These are phyloP conservation scores for Zhuqinia jingwanae DNA, from an alignment of 2,888 invertebrate genomes.

Conservation along the genomic window DNA sequence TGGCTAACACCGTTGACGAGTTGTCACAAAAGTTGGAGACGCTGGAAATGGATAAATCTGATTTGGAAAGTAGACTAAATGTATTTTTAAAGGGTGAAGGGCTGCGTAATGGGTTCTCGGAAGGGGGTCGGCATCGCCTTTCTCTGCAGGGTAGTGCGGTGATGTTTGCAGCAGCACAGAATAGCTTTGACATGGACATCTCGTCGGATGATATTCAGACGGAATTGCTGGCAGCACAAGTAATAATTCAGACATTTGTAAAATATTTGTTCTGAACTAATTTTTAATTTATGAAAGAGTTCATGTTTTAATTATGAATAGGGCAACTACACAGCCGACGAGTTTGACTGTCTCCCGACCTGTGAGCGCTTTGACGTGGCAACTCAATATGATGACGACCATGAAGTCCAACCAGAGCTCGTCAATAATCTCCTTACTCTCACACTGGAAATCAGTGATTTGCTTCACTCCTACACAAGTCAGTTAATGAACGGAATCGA, in stretches of 20 bases:
- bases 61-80: slow-evolving; percentile 33
- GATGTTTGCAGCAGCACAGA: slow-evolving; percentile 19
- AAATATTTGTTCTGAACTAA: too few species aligned
- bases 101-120: background rate
- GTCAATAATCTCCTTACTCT: slow-evolving; percentile 21
- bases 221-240: slow-evolving; percentile 46
- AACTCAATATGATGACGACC: slow-evolving; percentile 46
- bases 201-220: slow-evolving; percentile 62
- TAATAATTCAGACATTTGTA: too few species aligned
- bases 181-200: slow-evolving; percentile 45
- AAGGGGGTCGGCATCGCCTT: background rate
- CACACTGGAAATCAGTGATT: slow-evolving; percentile 19
- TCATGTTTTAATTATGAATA: background rate
- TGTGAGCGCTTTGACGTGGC: slow-evolving; percentile 51
- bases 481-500: slow-evolving; percentile 3
- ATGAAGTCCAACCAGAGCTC: background rate
- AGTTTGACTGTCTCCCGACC: background rate
- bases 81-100: slow-evolving; percentile 19
- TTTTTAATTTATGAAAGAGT: background rate
- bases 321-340: slow-evolving; percentile 20
- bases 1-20: background rate
- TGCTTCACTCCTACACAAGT: slow-evolving; percentile 6
- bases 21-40: slow-evolving; percentile 46
- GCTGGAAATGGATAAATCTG: slow-evolving; percentile 34
- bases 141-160: slow-evolving; percentile 20